Percentiles rank a stretch among this genome's conserved stretches.
Conservation (phyloP, 2,888 invertebrate species). For the Anarsia innoxiella region DNA sequence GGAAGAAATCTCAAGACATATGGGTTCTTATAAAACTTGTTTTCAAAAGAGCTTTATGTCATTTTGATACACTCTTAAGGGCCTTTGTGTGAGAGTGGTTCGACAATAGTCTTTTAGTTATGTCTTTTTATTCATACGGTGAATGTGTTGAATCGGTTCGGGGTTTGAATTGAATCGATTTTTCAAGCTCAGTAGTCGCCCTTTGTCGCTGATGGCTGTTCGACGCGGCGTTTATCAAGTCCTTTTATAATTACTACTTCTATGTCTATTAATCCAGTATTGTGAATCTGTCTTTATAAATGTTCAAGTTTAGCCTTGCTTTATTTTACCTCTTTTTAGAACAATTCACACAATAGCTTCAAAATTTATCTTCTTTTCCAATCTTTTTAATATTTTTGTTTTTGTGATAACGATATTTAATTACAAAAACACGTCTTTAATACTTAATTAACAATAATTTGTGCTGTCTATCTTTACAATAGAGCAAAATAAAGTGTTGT, state of each 20-base stretch:
- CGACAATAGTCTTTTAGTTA: conserved; percentile 33
- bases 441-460: no score
- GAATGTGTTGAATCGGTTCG: conserved; percentile 49
- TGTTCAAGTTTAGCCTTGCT: conserved; percentile 9
- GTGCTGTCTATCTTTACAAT: no score
- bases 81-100: conserved; percentile 56
- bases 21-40: conserved; percentile 63
- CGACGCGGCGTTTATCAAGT: conserved; percentile 40
- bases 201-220: conserved; percentile 60
- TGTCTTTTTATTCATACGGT: conserved; percentile 55
- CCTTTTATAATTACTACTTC: conserved; percentile 47
- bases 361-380: no score
- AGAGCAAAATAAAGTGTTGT: no score
- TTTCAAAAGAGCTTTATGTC: conserved; percentile 70
- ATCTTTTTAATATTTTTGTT: no score
- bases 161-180: conserved; percentile 65
- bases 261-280: conserved; percentile 33
- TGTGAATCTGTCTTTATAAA: conserved; percentile 24
- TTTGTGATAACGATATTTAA: no score
- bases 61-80: conserved; percentile 71
- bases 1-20: conserved; percentile 48
- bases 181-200: conserved; percentile 70
- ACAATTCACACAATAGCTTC: no score
- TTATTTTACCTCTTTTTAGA: no score
- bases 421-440: no score